Conservation (phyloP, 2,113 vertebrate genomes). For the Sminthopsis crassicaudata region DNA sequence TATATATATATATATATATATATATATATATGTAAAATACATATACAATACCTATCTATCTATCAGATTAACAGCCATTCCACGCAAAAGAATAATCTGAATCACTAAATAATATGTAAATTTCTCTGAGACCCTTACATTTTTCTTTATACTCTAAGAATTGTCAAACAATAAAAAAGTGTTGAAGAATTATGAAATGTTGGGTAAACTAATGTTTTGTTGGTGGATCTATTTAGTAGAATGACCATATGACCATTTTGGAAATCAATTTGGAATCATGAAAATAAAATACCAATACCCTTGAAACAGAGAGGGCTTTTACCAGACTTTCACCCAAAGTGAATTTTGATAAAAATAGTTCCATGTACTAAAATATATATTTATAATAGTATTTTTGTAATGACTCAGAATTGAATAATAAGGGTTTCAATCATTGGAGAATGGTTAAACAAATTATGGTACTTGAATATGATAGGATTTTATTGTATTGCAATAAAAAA, state of each 20-base stretch:
- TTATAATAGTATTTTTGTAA: not conserved
- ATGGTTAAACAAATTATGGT: not conserved
- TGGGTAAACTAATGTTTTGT: not conserved
- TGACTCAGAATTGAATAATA: not conserved
- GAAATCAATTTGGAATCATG: not conserved
- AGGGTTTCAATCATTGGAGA: not conserved
- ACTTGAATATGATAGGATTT: not conserved
- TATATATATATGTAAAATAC: too few species aligned
- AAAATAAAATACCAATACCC: not conserved
- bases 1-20: too few species aligned
- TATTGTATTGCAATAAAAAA: not conserved
- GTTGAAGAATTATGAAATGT: not conserved
- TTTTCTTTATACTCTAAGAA: not conserved
- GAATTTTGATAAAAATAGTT: not conserved
- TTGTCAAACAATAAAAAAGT: not conserved
- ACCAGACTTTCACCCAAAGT: not conserved
- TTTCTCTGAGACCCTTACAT: not conserved
- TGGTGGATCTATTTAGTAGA: not conserved
- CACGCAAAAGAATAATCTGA: not conserved
- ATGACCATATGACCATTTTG: not conserved
- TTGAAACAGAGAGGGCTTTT: not conserved
- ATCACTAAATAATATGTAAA: not conserved
- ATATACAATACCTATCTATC: not conserved
- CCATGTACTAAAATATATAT: not conserved
- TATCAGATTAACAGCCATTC: not conserved